These are phyloP conservation scores for Lampropteryx suffumata DNA, from an alignment of 2,888 invertebrate genomes.

Conservation along the genomic window DNA sequence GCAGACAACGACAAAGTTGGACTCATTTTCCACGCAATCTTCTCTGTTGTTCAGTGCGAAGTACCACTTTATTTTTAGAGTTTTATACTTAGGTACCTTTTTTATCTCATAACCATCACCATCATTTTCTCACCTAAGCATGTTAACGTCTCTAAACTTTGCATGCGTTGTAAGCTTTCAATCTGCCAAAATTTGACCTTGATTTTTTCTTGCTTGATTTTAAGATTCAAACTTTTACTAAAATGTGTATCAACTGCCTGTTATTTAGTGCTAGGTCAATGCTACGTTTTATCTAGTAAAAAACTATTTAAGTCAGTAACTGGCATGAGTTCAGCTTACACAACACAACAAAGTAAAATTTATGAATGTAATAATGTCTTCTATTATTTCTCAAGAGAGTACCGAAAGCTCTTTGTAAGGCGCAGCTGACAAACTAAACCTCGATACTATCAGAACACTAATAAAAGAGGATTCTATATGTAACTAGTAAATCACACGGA, in stretches of 20 bases:
- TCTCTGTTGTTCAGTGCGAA: slow-evolving; percentile 10
- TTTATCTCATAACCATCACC: neutral
- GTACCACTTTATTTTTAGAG: neutral
- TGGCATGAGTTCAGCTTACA: too few species aligned
- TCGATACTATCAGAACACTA: slow-evolving; percentile 7
- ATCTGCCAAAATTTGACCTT: too few species aligned
- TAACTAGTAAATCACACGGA: neutral
- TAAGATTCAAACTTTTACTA: too few species aligned
- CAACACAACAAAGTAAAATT: too few species aligned
- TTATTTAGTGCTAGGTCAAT: too few species aligned
- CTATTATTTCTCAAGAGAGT: slow-evolving; percentile 4
- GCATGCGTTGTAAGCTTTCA: too few species aligned
- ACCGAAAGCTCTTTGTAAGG: slow-evolving; percentile 2
- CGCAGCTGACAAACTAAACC: slow-evolving; percentile 14
- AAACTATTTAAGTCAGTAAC: too few species aligned
- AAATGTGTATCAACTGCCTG: too few species aligned
- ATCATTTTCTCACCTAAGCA: too few species aligned
- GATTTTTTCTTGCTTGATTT: too few species aligned
- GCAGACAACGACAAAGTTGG: slow-evolving; percentile 16
- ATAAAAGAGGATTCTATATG: slow-evolving; percentile 26
- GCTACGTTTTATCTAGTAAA: too few species aligned
- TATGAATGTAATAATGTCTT: neutral
- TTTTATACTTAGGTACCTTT: neutral
- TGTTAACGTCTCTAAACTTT: too few species aligned
- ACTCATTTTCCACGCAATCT: slow-evolving; percentile 17